Conservation (phyloP, 1,140 invertebrate species). For the Bombus confusus region DNA sequence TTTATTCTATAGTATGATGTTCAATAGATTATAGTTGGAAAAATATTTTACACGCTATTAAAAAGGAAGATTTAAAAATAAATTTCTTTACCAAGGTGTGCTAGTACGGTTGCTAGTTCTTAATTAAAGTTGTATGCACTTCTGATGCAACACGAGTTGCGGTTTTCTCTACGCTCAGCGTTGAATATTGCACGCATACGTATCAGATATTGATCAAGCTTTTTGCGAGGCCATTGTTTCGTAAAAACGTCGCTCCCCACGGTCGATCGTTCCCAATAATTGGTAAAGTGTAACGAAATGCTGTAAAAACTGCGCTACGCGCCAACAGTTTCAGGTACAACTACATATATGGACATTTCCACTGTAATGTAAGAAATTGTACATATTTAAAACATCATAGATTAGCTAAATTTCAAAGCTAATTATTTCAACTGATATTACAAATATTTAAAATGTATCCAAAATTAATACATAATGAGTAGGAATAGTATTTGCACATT, state of each 20-base stretch:
- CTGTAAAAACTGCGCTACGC: not conserved
- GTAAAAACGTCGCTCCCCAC: not conserved
- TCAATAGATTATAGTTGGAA: not conserved
- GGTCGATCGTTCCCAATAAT: not conserved
- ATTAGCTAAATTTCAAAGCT: not conserved
- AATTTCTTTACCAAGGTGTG: not conserved
- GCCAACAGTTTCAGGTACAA: no score
- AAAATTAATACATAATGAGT: no score
- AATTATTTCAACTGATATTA: no score
- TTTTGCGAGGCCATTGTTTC: not conserved
- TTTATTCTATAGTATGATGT: not conserved
- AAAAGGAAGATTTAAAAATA: not conserved
- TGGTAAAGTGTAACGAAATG: not conserved
- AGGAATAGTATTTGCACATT: no score
- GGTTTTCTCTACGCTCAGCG: not conserved
- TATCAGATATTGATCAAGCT: conserved; percentile 17
- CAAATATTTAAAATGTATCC: no score
- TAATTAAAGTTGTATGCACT: conserved; percentile 19
- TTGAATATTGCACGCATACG: conserved; percentile 25
- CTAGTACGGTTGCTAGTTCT: not conserved
- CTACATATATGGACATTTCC: not conserved
- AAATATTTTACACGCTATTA: not conserved
- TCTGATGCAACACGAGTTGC: not conserved
- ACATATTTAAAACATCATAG: no score
- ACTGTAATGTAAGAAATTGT: not conserved